Evolutionary conservation across 1,140 invertebrate species (phyloP).

Genomic region (Saccostrea glomerata): DNA sequence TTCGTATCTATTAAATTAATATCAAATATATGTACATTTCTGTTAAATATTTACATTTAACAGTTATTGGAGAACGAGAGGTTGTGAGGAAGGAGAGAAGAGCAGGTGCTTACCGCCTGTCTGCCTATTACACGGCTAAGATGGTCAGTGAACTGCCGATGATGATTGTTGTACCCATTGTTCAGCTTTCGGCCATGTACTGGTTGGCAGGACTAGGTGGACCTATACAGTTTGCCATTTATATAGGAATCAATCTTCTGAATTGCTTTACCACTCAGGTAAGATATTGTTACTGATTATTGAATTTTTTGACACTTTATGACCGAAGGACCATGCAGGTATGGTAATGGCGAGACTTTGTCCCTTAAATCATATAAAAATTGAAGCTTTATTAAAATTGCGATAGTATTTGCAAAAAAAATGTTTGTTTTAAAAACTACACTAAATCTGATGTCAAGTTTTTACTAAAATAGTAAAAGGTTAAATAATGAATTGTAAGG

Average conservation of each 20-base stretch:
- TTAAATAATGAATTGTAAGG: no score
- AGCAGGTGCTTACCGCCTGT: slow-evolving; percentile 90
- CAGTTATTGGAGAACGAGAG: slow-evolving; percentile 90
- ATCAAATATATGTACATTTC: not conserved
- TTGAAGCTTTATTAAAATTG: no score
- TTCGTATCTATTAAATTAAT: not conserved
- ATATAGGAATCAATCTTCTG: slow-evolving; percentile 87
- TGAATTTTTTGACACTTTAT: no score
- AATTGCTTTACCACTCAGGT: slow-evolving; percentile 88
- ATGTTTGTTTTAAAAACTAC: no score
- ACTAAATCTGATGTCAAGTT: no score
- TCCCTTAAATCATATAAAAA: no score
- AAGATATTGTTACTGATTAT: slow-evolving; percentile 42
- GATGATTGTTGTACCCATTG: slow-evolving; percentile 87
- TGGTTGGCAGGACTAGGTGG: slow-evolving; percentile 85
- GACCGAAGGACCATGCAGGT: no score
- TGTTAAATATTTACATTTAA: slow-evolving; percentile 56
- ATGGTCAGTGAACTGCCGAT: slow-evolving; percentile 91
- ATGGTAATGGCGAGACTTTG: no score
- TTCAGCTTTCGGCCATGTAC: slow-evolving; percentile 85
- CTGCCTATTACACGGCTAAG: slow-evolving; percentile 92
- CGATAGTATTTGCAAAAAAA: no score
- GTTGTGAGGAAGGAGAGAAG: slow-evolving; percentile 91
- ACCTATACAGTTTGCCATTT: slow-evolving; percentile 83
- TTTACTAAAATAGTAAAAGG: no score